Percentiles rank a stretch among this genome's conserved stretches.
Evolutionary conservation across 2,113 vertebrate genomes (phyloP).

Genomic region (Microcebus lehilahytsara): DNA sequence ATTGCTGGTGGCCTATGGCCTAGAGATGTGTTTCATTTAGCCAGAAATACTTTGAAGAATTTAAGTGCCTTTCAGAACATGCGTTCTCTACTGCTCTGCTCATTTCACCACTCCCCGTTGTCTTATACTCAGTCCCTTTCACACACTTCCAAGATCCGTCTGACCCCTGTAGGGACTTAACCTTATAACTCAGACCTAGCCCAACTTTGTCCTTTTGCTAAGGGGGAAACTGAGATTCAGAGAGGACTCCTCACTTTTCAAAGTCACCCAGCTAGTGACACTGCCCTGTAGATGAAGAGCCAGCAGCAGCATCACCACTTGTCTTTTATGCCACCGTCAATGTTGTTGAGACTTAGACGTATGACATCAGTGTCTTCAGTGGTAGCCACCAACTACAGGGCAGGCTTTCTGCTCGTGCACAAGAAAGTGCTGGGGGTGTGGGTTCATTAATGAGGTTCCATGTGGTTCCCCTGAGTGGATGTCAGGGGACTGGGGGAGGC

Average conservation of each 20-base stretch:
- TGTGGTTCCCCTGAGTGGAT: background rate
- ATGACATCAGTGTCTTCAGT: background rate
- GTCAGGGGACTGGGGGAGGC: background rate
- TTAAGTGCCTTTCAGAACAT: background rate
- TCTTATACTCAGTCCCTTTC: background rate
- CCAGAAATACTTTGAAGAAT: background rate
- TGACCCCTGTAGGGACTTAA: background rate
- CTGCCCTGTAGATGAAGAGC: background rate
- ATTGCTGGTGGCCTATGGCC: background rate
- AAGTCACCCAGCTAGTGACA: background rate
- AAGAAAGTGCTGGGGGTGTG: background rate
- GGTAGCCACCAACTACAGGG: background rate
- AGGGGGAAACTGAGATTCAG: background rate
- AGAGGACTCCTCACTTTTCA: background rate
- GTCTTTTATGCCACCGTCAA: background rate
- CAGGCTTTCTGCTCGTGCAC: background rate
- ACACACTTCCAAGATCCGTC: accelerated
- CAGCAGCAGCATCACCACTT: too few species aligned
- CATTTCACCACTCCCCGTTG: too few species aligned
- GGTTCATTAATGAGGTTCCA: background rate
- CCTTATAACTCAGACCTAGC: background rate
- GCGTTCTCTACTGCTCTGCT: background rate
- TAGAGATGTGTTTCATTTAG: background rate
- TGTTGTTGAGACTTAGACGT: background rate
- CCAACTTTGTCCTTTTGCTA: background rate